A percentile compares a stretch with the other conserved stretches of the same genome.
These are phyloP conservation scores for Eulemur coronatus DNA, from an alignment of 2,797 vertebrate species.

Conservation along the genomic window DNA sequence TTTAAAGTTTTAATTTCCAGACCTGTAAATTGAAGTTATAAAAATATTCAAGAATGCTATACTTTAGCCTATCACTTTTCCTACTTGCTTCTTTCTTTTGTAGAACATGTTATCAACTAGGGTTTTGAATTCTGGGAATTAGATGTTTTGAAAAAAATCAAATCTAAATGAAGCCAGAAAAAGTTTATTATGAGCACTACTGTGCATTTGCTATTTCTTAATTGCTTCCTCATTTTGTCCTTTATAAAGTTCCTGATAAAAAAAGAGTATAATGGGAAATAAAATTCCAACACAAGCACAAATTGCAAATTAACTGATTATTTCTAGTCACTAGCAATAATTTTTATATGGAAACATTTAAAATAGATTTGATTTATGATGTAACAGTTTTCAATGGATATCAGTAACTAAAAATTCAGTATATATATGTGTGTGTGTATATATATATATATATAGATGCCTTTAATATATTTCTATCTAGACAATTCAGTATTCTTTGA, in stretches of 20 bases:
- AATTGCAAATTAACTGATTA: not conserved
- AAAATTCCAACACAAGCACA: not conserved
- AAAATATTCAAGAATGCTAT: not conserved
- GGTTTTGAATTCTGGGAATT: not conserved
- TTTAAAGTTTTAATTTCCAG: not conserved
- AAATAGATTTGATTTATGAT: not conserved
- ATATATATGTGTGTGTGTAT: not conserved
- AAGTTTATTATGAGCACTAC: not conserved
- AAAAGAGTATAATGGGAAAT: not conserved
- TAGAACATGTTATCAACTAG: not conserved
- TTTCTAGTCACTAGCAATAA: not conserved
- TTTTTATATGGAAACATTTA: not conserved
- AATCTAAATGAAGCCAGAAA: not conserved
- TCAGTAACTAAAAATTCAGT: not conserved
- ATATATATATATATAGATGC: not conserved
- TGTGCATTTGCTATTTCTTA: not conserved
- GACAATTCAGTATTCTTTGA: slow-evolving; percentile 14
- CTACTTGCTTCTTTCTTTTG: not conserved
- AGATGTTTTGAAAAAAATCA: not conserved
- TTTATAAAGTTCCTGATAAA: not conserved
- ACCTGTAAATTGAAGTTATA: not conserved
- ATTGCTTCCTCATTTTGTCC: not conserved
- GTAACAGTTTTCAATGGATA: not conserved
- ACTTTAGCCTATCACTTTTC: not conserved
- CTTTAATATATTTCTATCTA: not conserved